Evolutionary conservation across 2,113 vertebrate species (phyloP).

Genomic region (Xiphophorus couchianus): DNA sequence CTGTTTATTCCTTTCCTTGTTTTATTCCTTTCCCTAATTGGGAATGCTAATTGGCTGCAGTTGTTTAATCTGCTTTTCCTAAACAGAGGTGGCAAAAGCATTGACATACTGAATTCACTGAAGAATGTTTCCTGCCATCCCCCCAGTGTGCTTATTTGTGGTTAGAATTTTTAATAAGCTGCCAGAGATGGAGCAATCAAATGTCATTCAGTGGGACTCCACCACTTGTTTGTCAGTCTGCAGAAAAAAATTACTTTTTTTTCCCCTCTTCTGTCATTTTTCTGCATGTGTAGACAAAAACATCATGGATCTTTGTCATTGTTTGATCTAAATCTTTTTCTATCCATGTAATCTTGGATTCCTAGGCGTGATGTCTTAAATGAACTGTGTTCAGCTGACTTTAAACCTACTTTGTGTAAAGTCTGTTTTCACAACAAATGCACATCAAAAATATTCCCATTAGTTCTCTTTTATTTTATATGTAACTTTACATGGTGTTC

Average conservation of each 20-base stretch:
- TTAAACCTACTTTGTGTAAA: too few species aligned
- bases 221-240: conserved; percentile 4
- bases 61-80: conserved; percentile 38
- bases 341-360: conserved; percentile 3
- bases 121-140: conserved; percentile 34
- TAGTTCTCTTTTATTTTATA: background rate
- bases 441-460: background rate
- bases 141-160: conserved; percentile 31
- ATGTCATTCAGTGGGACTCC: conserved; percentile 44
- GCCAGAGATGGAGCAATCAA: conserved; percentile 35
- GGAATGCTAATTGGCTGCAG: conserved; percentile 39
- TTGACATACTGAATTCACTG: conserved; percentile 33
- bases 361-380: background rate
- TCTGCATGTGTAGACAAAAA: background rate
- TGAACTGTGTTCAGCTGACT: conserved; percentile 18
- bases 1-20: background rate
- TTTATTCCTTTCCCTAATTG: conserved; percentile 12
- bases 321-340: conserved; percentile 10
- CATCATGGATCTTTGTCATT: background rate
- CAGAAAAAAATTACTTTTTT: conserved; percentile 11
- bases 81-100: conserved; percentile 29
- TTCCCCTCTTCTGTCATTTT: background rate
- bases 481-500: background rate
- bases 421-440: conserved; percentile 1
- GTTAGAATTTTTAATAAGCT: conserved; percentile 52